Base-by-base conservation (phyloP, 2,113 vertebrate species). In the Sporophila hypoxantha region DNA sequence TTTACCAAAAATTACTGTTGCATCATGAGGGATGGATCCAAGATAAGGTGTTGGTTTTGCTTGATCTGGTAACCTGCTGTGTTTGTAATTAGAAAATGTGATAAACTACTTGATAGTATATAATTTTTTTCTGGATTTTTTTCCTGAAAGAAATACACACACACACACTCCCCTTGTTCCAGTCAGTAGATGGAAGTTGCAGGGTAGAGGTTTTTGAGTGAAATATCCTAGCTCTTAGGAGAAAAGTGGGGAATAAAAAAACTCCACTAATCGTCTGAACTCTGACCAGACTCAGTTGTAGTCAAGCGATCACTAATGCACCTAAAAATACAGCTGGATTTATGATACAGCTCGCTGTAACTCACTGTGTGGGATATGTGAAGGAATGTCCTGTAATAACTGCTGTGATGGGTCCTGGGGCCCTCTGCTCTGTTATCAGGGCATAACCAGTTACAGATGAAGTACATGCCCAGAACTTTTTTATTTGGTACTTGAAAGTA, bases 381-480 rank as follows among this genome's bases (percentile, higher is more conserved):
- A 67, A 96, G 86, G 93, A 92, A 92, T 94, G 92, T 93, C 94
- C 82, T 95, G 67, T 95, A 93, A 93, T 89, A 96, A 94, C 94
- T 89, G 56, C 78, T 5, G n/a, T 64, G 89, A 95, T 92, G 91
- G 78, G 93, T 94, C 71, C 81, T 68, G 92, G 85, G 94, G 91
- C 92, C 91, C 83, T 70, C 67, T 93, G 92, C 57, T 88, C 89
- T 94, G 79, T 83, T 89, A 87, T 83, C 88, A 90, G 82, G 68
- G 79, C 74, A 69, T 27, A 83, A 55, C 57, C 76, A 67, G 46
- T 21, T 73, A 27, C 0, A 8, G 52, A 68, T 81, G 47, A 92
- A 79, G 26, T 61, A 27, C 19, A 23, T 55, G 64, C 13, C 19
- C 14, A 12, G 50, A 0, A 2, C 5, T 60, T 70, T 87, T 77